Percentiles rank a stretch among this genome's conserved stretches.
Conservation (phyloP, 2,888 invertebrate species). For the Bruchidius siliquastri region DNA sequence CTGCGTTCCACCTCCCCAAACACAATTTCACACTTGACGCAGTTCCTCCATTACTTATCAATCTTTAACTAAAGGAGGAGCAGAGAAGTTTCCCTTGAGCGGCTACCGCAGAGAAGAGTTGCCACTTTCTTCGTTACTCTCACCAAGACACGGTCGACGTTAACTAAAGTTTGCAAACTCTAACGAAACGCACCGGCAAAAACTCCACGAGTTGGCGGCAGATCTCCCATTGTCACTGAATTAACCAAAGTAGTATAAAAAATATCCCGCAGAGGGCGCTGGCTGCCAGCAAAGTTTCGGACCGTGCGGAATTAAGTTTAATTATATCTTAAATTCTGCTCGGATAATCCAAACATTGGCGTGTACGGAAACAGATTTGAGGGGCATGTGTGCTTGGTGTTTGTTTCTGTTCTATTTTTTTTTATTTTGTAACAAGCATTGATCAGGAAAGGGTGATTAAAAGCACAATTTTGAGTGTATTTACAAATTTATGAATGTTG, state of each 20-base stretch:
- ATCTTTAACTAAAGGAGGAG: not conserved
- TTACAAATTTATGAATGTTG: too few relatives aligned
- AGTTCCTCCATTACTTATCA: not conserved
- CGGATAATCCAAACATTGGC: slow-evolving; percentile 31
- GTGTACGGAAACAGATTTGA: not conserved
- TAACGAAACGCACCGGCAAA: not conserved
- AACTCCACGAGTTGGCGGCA: not conserved
- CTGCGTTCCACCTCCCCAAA: not conserved
- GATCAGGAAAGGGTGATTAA: too few relatives aligned
- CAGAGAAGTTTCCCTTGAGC: not conserved
- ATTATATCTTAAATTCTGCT: slow-evolving; percentile 37
- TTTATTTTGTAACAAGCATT: too few relatives aligned
- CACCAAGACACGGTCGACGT: not conserved
- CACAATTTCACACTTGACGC: not conserved
- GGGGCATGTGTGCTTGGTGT: too few relatives aligned
- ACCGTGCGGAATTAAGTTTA: slow-evolving; percentile 31
- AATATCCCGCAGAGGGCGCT: slow-evolving; percentile 5
- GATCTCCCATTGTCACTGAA: slow-evolving; percentile 9
- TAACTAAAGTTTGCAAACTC: slow-evolving; percentile 6
- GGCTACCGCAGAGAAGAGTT: not conserved
- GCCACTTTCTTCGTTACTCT: not conserved
- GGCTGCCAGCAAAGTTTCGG: slow-evolving; percentile 3
- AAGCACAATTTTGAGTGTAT: too few relatives aligned
- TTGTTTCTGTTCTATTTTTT: too few relatives aligned
- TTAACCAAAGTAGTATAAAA: slow-evolving; percentile 15